Conservation (phyloP, 35 echinoderm and acorn worm genomes). For the Eucidaris tribuloides region DNA sequence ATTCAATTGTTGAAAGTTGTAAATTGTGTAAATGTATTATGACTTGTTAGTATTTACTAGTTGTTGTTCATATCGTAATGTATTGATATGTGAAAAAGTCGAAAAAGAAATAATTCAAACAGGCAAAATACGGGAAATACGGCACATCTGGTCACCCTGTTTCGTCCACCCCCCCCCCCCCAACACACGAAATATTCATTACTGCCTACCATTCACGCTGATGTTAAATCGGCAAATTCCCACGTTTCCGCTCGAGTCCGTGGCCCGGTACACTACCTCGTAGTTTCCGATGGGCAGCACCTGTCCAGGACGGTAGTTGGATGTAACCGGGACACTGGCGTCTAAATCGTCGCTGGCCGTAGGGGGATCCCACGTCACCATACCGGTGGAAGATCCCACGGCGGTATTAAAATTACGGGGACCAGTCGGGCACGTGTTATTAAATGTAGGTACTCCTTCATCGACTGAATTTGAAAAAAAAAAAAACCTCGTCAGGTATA, state of each 20-base stretch:
- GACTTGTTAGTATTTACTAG: too few species aligned
- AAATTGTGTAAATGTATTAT: too few species aligned
- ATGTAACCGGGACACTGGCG: background rate
- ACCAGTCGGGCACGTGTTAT: slow-evolving; percentile 3
- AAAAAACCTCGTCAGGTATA: too few species aligned
- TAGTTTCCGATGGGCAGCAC: background rate
- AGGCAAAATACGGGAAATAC: too few species aligned
- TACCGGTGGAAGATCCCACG: background rate
- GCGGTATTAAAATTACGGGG: background rate
- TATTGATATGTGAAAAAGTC: too few species aligned
- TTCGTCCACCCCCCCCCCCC: too few species aligned
- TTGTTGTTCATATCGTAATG: too few species aligned
- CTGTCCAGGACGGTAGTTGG: slow-evolving; percentile 1
- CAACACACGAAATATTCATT: too few species aligned
- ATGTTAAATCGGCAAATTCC: background rate
- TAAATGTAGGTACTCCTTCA: background rate
- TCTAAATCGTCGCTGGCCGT: background rate
- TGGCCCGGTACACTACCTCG: background rate
- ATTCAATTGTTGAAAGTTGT: too few species aligned
- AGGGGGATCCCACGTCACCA: background rate
- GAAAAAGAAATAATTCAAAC: too few species aligned
- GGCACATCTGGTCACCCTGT: too few species aligned
- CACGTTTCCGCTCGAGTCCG: background rate
- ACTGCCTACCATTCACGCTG: background rate
- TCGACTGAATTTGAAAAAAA: too few species aligned